A percentile compares a stretch with the other conserved stretches of the same genome.
phyloP scores from a whole-genome alignment of 2,113 vertebrate genomes.

The Lontra canadensis region DNA sequence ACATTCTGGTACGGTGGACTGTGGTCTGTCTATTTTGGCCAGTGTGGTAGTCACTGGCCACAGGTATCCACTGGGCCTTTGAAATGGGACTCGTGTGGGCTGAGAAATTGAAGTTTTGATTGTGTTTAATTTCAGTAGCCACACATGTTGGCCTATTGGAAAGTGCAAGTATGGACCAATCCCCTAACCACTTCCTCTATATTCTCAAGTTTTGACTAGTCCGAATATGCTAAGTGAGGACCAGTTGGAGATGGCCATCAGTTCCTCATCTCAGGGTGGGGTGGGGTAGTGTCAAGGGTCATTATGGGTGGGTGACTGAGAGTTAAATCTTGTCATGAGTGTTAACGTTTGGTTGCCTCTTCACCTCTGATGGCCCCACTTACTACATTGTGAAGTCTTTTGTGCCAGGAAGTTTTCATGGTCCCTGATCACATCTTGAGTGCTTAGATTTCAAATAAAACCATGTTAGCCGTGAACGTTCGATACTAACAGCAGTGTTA shows the following conservation, averaged over 20 bases:
- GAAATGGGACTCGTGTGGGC: neutral
- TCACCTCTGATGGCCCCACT: no score
- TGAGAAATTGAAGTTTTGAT: neutral
- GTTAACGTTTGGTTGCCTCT: neutral
- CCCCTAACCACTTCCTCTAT: neutral
- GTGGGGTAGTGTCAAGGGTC: no score
- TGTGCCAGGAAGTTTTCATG: neutral
- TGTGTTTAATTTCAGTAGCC: neutral
- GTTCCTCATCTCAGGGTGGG: neutral
- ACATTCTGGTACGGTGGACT: rapidly evolving
- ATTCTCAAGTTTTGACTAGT: neutral
- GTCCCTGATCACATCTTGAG: neutral
- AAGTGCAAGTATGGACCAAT: neutral
- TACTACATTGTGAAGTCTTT: neutral
- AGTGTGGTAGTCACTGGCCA: neutral
- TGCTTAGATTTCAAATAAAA: neutral
- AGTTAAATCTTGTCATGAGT: neutral
- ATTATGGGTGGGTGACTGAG: neutral
- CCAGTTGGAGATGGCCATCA: neutral
- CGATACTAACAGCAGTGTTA: neutral
- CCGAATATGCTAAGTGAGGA: neutral
- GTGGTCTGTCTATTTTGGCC: neutral
- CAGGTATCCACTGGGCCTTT: neutral
- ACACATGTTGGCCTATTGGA: neutral
- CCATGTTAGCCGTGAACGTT: neutral